Percentiles rank a stretch among this genome's conserved stretches.
phyloP scores from a whole-genome alignment of 2,888 invertebrate species.

The Lycaena phlaeas region DNA sequence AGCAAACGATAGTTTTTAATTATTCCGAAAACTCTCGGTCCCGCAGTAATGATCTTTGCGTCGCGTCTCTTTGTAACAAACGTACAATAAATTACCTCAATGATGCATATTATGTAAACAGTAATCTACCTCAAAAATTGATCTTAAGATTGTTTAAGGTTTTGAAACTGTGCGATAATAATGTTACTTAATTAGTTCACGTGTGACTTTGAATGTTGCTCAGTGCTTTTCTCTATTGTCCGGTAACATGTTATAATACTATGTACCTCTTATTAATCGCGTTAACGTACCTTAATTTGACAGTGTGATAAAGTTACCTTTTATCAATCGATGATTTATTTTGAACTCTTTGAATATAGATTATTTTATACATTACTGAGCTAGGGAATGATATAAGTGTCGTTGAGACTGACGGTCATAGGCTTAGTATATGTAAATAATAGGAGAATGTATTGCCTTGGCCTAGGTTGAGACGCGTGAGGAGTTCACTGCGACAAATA shows the following conservation, averaged over 20 bases:
- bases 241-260: conserved; percentile 54
- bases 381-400: conserved; percentile 57
- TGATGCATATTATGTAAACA: conserved; percentile 63
- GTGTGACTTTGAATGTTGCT: conserved; percentile 63
- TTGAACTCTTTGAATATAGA: conserved; percentile 57
- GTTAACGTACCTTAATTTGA: conserved; percentile 50
- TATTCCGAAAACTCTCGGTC: conserved; percentile 8
- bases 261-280: conserved; percentile 41
- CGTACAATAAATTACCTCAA: conserved; percentile 65
- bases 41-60: conserved; percentile 17
- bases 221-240: conserved; percentile 45
- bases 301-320: conserved; percentile 67
- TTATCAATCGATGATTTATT: conserved; percentile 53
- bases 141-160: conserved; percentile 68
- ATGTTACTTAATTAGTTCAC: conserved; percentile 67
- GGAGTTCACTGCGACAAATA: conserved; percentile 52
- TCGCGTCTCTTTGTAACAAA: conserved; percentile 35
- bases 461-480: conserved; percentile 64
- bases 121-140: conserved; percentile 69
- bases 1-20: not conserved
- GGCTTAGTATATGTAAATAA: conserved; percentile 71
- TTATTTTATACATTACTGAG: conserved; percentile 52
- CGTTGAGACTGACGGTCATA: conserved; percentile 70
- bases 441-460: conserved; percentile 68
- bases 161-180: conserved; percentile 58